Evolutionary conservation across 2,113 vertebrate species (phyloP).

Genomic region (Istiophorus platypterus): DNA sequence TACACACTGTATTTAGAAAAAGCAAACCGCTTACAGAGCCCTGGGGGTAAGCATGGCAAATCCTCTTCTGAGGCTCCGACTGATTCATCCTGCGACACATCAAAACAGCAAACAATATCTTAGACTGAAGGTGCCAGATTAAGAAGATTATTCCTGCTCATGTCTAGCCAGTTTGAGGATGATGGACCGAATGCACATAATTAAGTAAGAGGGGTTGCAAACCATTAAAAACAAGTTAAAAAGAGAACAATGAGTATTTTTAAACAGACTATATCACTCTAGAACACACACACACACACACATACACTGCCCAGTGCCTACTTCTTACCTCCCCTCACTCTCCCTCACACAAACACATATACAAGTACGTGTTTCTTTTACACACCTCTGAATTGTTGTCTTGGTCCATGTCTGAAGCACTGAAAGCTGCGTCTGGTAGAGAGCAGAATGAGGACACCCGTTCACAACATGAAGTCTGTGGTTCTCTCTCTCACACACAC

Average conservation of each 20-base stretch:
- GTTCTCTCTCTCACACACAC: not conserved
- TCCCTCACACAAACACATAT: not conserved
- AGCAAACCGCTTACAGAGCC: conserved; percentile 74
- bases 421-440: conserved; percentile 44
- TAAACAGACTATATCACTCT: not conserved
- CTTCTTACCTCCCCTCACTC: too few relatives aligned
- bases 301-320: too few relatives aligned
- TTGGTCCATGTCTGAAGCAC: conserved; percentile 79
- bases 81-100: conserved; percentile 79
- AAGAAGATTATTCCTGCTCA: not conserved
- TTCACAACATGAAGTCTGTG: not conserved
- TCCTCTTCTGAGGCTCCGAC: conserved; percentile 74
- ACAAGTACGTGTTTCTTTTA: not conserved
- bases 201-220: not conserved
- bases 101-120: conserved; percentile 26
- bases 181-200: not conserved
- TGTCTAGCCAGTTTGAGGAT: conserved; percentile 7
- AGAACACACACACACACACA: not conserved
- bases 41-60: conserved; percentile 72
- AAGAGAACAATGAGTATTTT: not conserved
- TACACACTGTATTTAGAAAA: not conserved
- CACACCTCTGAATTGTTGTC: conserved; percentile 82
- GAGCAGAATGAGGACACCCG: conserved; percentile 14
- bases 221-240: not conserved
- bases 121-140: not conserved